These are phyloP conservation scores for Poecilia picta DNA, from an alignment of 2,797 vertebrate genomes.

Conservation along the genomic window DNA sequence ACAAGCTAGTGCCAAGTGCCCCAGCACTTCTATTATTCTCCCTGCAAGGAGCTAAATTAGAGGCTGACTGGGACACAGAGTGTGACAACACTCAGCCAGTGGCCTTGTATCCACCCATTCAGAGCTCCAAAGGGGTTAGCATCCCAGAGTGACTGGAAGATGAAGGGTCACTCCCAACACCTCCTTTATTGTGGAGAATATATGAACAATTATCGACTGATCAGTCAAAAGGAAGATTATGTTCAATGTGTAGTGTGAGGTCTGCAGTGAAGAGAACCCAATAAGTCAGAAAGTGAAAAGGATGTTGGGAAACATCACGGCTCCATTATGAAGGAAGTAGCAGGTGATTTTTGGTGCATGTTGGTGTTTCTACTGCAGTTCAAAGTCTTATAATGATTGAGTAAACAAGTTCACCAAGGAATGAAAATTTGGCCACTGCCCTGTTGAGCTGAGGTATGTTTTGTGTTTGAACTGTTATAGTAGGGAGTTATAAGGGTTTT, in stretches of 20 bases:
- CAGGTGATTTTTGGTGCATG: not conserved
- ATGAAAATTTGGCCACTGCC: not conserved
- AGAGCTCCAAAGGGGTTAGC: constrained; percentile 61
- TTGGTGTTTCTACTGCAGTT: not conserved
- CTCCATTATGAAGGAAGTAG: not conserved
- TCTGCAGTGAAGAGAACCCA: constrained; percentile 17
- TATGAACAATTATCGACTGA: constrained; percentile 42
- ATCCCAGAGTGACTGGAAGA: constrained; percentile 60
- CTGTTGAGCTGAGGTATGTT: not conserved
- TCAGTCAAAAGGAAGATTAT: constrained; percentile 45
- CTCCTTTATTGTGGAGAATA: constrained; percentile 42
- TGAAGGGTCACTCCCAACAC: constrained; percentile 65
- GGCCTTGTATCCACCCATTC: constrained; percentile 69
- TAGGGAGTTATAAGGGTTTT: too few species aligned
- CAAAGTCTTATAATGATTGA: not conserved
- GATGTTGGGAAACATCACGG: not conserved
- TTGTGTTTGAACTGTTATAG: too few species aligned
- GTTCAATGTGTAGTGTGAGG: constrained; percentile 16
- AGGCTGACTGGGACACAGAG: constrained; percentile 52
- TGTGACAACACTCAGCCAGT: constrained; percentile 62
- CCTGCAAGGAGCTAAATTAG: constrained; percentile 63
- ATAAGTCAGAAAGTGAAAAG: constrained; percentile 4
- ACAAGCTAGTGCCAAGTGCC: constrained; percentile 54
- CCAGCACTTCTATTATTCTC: constrained; percentile 62
- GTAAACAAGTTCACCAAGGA: not conserved